Conservation (phyloP, 35 echinoderm and acorn worm genomes). For the Ophiothrix spiculata region DNA sequence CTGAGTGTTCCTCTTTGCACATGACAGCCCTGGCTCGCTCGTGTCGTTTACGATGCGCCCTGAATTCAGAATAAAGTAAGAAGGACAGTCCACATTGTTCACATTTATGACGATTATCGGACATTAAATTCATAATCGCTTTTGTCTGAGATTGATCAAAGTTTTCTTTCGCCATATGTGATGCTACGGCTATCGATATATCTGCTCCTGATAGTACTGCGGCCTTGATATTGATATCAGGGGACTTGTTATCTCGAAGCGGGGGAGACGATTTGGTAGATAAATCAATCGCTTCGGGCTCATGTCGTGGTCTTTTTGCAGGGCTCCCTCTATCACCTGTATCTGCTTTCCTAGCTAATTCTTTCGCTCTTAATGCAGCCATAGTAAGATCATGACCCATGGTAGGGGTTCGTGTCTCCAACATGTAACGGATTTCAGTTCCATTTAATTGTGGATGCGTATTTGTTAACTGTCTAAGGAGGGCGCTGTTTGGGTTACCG, state of each 20-base stretch:
- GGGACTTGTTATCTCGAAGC: background rate
- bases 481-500: background rate
- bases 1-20: slow-evolving; percentile 46
- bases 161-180: slow-evolving; percentile 23
- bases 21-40: slow-evolving; percentile 77
- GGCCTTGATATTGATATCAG: background rate
- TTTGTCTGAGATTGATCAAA: slow-evolving; percentile 50
- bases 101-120: slow-evolving; percentile 85
- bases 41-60: slow-evolving; percentile 85
- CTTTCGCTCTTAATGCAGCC: background rate
- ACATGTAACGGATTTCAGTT: slow-evolving; percentile 66
- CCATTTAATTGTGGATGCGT: background rate
- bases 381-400: background rate
- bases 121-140: slow-evolving; percentile 79
- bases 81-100: slow-evolving; percentile 94
- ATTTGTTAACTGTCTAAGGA: background rate
- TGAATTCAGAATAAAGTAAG: slow-evolving; percentile 92
- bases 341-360: background rate
- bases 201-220: background rate
- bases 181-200: slow-evolving; percentile 1
- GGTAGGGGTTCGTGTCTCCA: slow-evolving; percentile 37
- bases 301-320: background rate
- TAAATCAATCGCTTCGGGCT: background rate
- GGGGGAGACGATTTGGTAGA: background rate
- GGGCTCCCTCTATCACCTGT: background rate